Evolutionary conservation across 92 coral and sea anemone species (phyloP), one percentile per base, ranked within the genome.

Genomic region (Pocillopora meandrina): DNA sequence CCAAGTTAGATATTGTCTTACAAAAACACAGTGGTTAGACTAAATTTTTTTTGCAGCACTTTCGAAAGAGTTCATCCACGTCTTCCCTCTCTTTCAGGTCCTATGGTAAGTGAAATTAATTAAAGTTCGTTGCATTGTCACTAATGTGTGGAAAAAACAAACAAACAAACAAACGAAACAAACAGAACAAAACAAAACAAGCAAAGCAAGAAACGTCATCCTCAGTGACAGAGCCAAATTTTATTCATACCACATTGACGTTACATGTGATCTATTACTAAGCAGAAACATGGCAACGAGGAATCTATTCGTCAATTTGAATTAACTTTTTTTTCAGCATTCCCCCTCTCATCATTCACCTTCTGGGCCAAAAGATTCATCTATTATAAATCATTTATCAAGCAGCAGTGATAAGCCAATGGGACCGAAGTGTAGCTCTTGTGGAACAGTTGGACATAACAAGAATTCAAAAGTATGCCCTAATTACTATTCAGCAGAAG

Each of bases 371-470:
- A 76, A 55, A 59, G 69, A 63, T 42, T 2, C 76, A 62, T 33
- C n/a, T 23, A 12, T 61, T 35, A 34, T 61, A 77, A 42, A 71
- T 71, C 78, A 72, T 4, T 1, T 58, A 36, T 62, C 26, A 73
- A 74, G 79, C 72, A 56, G 52, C 57, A 67, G 69, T 34, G 75
- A 84, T 23, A 66, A 70, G 74, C 47, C 82, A 15, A 72, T 77
- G 52, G 91, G 86, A 58, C 93, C 93, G 21, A 90, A 87, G 78
- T 90, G 93, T 69, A 86, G 91, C 3, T 91, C 86, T 56, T 90
- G 93, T 87, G 93, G 93, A 60, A 75, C 84, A 73, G 52, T 68
- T 15, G 93, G 93, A 26, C 93, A 90, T 60, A 71, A 86, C 35
- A 90, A 84, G 56, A 89, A 86, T 33, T 82, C 91, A 14, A 90